Percentiles rank a stretch among this genome's conserved stretches.
These are phyloP conservation scores for Chromoteleia sp. DNA, from an alignment of 2,888 invertebrate species.

Conservation along the genomic window DNA sequence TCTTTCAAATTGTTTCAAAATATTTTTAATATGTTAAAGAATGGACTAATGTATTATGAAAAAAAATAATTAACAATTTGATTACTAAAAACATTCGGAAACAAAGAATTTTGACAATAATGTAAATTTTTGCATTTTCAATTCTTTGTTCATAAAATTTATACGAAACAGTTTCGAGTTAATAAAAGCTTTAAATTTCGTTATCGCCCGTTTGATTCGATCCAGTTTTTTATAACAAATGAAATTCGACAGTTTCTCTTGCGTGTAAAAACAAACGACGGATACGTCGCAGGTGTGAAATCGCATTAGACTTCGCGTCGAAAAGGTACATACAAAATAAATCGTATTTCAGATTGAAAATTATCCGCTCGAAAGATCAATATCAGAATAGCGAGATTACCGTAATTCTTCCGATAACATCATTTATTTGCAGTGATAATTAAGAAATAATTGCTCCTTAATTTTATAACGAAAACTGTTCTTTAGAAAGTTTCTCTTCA, in stretches of 20 bases:
- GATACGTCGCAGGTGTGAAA: constrained; percentile 23
- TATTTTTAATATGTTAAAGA: no score
- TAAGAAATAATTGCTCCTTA: constrained; percentile 1
- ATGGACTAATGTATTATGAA: no score
- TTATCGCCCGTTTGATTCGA: neutral
- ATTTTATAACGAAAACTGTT: neutral
- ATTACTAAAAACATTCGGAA: no score
- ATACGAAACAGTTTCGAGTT: neutral
- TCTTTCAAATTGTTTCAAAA: no score
- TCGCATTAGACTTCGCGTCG: constrained; percentile 21
- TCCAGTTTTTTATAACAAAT: constrained; percentile 17
- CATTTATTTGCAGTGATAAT: constrained; percentile 5
- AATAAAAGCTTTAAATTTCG: neutral
- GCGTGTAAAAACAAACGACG: constrained; percentile 5
- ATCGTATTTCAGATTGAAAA: constrained; percentile 39
- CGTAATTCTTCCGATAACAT: constrained; percentile 1
- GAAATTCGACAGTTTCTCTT: constrained; percentile 9
- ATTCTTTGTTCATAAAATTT: neutral
- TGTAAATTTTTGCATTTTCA: neutral
- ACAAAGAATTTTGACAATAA: no score
- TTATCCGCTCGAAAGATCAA: constrained; percentile 28
- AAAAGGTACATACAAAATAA: constrained; percentile 31
- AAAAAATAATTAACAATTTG: no score
- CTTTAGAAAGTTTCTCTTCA: neutral
- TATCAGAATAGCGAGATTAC: constrained; percentile 30